Base-by-base conservation (phyloP, 1,140 invertebrate species). In the Apis florea region DNA sequence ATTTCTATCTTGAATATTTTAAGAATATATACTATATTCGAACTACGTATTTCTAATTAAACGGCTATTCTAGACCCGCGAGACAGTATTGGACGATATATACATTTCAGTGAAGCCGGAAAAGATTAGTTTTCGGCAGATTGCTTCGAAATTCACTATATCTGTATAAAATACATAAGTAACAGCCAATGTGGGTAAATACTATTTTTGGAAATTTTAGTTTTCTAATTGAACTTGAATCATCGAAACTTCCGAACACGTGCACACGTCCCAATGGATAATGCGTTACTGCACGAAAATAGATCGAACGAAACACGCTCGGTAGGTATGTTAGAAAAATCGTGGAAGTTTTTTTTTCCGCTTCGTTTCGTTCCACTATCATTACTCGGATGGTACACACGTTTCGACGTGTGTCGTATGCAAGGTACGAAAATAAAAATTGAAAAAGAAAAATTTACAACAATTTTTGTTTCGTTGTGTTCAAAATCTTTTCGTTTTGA, bases 171-270 rank as follows among this genome's bases (percentile, higher is more conserved):
- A 17, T 47, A 53, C 47, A 40, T 19, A 70, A 70, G 12, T 12
- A 59, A 26, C 51, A 12, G 19, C 49, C 21, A 56, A 68, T 8
- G 31, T 56, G 31, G 5, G n/a, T 0, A 21, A 77, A 47, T 53
- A 59, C 54, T 83, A 86, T 83, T 79, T 86, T 76, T 54, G 75
- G 71, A 26, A 26, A 4, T 54, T 15, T 17, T 53, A 67, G 10
- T 64, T 67, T 72, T 77, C 26, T 80, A 83, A 87, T 80, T 77
- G 76, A 77, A 81, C 82, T 73, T 69, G 85, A 72, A 87, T 78
- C 61, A 77, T 56, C 56, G 17, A 19, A 17, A 17, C 26, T 26
- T 56, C 19, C 49, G 58, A 80, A 49, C 85, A 73, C 76, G 68
- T 73, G 81, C 26, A 19, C 17, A 15, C 49, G 17, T 73, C 40